Base-by-base conservation (phyloP, 1,140 invertebrate species). In the Aphis craccivora region DNA sequence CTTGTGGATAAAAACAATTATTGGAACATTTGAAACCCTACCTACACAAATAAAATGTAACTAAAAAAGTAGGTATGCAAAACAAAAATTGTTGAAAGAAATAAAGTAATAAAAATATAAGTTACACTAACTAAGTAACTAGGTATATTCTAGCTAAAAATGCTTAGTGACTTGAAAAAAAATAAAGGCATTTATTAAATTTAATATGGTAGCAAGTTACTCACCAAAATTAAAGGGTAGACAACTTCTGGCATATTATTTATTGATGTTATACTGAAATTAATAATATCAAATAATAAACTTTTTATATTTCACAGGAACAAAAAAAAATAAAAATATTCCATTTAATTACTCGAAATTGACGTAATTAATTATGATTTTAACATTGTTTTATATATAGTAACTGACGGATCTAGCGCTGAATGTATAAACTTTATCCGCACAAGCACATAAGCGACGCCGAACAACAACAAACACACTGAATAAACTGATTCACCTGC, bases 401-500 rank as follows among this genome's bases (percentile, higher is more conserved):
- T 3, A 86, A 35, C 30, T 30, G 25, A 86, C 3, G 83, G 22
- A 9, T 60, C 25, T 23, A 45, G 25, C 3, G 2, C 22, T 14
- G 25, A 45, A 40, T 45, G 30, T 5, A 88, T 20, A 18, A 88
- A 88, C 30, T 51, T 51, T 51, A 51, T 0, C 5, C 9, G 18
- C 30, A 55, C 11, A 2, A 23, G 0, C 0, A 30, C 2, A 0
- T 22, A 11, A 22, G 0, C 48, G 67, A 67, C 53, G 55, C 8
- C 5, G 60, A 48, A 67, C 53, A 40, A 22, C n/a, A n/a, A 76
- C 90, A 45, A 45, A 25, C 76, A 76, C 25, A 81, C 67, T 48
- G 60, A 67, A 25, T 91, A 76, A 37, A 81, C 67, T 48, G 60
- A 48, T 20, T 83, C 76, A 92, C 76, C 90, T 45, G 76, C 60